These are phyloP conservation scores for Aplidium turbinatum DNA, from an alignment of 23 tunicate genomes.

Conservation along the genomic window DNA sequence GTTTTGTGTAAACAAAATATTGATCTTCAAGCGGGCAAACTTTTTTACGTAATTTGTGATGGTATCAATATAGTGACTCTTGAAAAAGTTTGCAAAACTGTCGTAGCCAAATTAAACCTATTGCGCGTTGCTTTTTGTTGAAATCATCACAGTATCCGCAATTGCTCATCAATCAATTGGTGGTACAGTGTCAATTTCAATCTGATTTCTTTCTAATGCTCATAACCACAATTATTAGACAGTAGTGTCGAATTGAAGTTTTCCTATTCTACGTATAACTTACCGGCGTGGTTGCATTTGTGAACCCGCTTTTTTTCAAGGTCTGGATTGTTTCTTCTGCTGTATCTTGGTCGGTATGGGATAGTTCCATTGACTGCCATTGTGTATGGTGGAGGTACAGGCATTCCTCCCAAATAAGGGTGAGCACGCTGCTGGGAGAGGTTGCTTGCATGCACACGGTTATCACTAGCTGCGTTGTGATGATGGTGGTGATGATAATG, in stretches of 20 bases:
- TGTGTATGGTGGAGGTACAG: slow-evolving; percentile 57
- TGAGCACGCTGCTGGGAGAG: slow-evolving; percentile 31
- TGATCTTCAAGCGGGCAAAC: no score
- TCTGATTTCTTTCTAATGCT: neutral
- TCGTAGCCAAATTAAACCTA: neutral
- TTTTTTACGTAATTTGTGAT: no score
- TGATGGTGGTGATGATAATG: slow-evolving; percentile 10
- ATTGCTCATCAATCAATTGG: neutral
- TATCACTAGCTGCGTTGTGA: slow-evolving; percentile 22
- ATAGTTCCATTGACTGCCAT: slow-evolving; percentile 88
- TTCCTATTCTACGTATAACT: neutral
- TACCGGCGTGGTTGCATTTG: slow-evolving; percentile 90
- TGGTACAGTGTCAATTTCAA: neutral
- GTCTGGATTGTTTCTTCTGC: slow-evolving; percentile 92
- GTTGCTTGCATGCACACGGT: slow-evolving; percentile 24
- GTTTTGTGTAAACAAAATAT: no score
- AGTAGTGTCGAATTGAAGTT: neutral
- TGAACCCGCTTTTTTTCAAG: slow-evolving; percentile 94
- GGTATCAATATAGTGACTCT: no score
- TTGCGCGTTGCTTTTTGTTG: no score
- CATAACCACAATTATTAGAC: neutral
- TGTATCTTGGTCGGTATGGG: slow-evolving; percentile 94
- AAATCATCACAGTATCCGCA: no score
- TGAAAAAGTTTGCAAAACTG: neutral
- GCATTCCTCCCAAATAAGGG: slow-evolving; percentile 45